Percentiles rank a stretch among this genome's conserved stretches.
These are phyloP conservation scores for Saxidomus purpurata DNA, from an alignment of 1,140 invertebrate species.

Conservation along the genomic window DNA sequence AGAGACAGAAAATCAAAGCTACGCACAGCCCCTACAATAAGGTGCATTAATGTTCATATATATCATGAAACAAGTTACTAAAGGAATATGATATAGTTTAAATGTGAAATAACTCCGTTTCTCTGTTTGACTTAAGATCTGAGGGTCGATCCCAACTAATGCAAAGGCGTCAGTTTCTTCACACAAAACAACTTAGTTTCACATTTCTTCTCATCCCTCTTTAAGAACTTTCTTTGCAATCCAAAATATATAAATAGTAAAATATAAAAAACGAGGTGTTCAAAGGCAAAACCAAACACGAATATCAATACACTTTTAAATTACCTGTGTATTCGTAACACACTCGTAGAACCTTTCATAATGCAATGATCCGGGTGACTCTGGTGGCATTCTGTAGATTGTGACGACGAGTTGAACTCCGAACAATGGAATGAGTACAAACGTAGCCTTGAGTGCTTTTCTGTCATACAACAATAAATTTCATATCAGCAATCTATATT, in stretches of 20 bases:
- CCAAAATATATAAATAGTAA: too few relatives aligned
- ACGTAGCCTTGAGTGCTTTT: slow-evolving; percentile 91
- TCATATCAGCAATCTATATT: too few relatives aligned
- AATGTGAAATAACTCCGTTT: background rate
- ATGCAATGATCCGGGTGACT: slow-evolving; percentile 46
- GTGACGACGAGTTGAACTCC: slow-evolving; percentile 93
- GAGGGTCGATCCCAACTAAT: too few relatives aligned
- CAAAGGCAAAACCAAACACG: too few relatives aligned
- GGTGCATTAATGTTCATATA: background rate
- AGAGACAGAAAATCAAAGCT: background rate
- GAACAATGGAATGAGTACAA: slow-evolving; percentile 92
- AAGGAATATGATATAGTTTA: background rate
- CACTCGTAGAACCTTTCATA: slow-evolving; percentile 74
- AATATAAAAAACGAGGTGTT: too few relatives aligned
- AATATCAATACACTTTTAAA: too few relatives aligned
- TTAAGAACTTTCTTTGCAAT: too few relatives aligned
- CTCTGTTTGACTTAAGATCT: background rate
- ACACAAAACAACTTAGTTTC: too few relatives aligned
- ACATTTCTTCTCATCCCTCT: too few relatives aligned
- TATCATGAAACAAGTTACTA: background rate
- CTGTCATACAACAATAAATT: too few relatives aligned
- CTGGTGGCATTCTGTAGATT: slow-evolving; percentile 90
- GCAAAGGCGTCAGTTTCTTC: too few relatives aligned
- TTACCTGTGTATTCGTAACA: slow-evolving; percentile 77
- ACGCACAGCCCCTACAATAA: background rate